Percentiles rank a stretch among this genome's conserved stretches.
phyloP scores from a whole-genome alignment of 1,140 invertebrate genomes.

The Chionoecetes opilio region DNA sequence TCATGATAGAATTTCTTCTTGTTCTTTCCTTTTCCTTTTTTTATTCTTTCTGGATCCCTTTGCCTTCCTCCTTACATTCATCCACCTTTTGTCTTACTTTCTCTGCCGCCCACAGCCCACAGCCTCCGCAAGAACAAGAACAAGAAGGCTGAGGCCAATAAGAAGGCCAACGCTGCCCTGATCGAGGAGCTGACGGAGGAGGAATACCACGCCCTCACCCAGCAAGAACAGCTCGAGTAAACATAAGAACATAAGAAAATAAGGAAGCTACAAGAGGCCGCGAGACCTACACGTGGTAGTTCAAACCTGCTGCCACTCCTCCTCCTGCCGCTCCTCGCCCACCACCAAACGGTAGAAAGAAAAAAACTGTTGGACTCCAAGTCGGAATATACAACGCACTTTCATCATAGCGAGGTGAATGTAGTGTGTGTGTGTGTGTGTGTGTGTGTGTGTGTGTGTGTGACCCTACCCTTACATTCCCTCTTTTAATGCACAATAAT shows the following conservation, averaged over 20 bases:
- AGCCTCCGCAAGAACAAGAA: constrained; percentile 5
- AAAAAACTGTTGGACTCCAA: not conserved
- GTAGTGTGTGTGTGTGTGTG: constrained; percentile 14
- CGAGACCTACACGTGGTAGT: too few relatives aligned
- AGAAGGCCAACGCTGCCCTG: not conserved
- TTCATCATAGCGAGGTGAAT: not conserved
- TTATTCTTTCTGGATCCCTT: too few relatives aligned
- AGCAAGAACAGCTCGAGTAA: not conserved
- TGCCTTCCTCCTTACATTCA: not conserved
- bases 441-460: constrained; percentile 27
- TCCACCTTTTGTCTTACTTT: not conserved
- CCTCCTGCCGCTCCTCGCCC: too few relatives aligned
- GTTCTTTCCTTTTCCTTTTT: too few relatives aligned
- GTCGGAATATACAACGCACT: not conserved
- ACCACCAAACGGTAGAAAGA: not conserved
- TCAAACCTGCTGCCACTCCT: too few relatives aligned
- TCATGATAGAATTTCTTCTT: too few relatives aligned
- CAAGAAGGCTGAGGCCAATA: not conserved
- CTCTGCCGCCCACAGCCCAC: not conserved
- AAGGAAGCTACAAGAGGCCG: too few relatives aligned
- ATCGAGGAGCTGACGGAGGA: constrained; percentile 46
- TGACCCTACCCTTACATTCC: not conserved
- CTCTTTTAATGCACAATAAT: not conserved
- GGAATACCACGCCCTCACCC: constrained; percentile 3
- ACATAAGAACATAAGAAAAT: too few relatives aligned